Percentiles rank a stretch among this genome's conserved stretches.
These are phyloP conservation scores for Acleris laterana DNA, from an alignment of 2,888 invertebrate genomes.

Conservation along the genomic window DNA sequence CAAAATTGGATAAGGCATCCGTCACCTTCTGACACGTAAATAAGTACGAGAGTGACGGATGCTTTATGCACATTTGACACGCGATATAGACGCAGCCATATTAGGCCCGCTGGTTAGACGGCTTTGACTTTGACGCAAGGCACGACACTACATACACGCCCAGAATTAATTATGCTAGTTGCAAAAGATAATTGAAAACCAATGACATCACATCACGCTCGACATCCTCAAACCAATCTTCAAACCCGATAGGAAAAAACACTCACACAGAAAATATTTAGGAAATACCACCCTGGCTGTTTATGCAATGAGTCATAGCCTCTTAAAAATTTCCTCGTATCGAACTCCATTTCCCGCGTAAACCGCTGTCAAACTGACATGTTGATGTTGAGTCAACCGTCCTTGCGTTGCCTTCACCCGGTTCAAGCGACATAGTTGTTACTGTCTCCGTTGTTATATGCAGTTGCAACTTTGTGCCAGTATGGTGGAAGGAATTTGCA, in stretches of 20 bases:
- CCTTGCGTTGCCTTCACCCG: conserved; percentile 5
- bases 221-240: not conserved
- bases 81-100: too few species aligned
- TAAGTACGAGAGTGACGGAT: too few species aligned
- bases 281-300: conserved; percentile 1
- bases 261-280: conserved; percentile 2
- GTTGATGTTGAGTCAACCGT: conserved; percentile 52
- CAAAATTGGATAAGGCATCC: too few species aligned
- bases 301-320: conserved; percentile 23
- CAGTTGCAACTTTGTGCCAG: conserved; percentile 10
- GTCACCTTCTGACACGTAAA: too few species aligned
- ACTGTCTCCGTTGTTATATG: conserved; percentile 5
- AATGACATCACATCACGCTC: not conserved
- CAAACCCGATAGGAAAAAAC: not conserved
- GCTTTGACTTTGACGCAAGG: too few species aligned
- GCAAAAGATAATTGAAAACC: not conserved
- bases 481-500: conserved; percentile 17
- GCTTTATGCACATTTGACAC: too few species aligned
- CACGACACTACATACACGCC: too few species aligned
- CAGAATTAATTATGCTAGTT: too few species aligned
- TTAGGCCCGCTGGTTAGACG: too few species aligned
- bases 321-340: conserved; percentile 18
- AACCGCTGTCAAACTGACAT: conserved; percentile 27
- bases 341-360: conserved; percentile 34
- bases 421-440: conserved; percentile 21